Conservation (phyloP, 1,140 invertebrate species). For the Ceratoteleas bidentatus region DNA sequence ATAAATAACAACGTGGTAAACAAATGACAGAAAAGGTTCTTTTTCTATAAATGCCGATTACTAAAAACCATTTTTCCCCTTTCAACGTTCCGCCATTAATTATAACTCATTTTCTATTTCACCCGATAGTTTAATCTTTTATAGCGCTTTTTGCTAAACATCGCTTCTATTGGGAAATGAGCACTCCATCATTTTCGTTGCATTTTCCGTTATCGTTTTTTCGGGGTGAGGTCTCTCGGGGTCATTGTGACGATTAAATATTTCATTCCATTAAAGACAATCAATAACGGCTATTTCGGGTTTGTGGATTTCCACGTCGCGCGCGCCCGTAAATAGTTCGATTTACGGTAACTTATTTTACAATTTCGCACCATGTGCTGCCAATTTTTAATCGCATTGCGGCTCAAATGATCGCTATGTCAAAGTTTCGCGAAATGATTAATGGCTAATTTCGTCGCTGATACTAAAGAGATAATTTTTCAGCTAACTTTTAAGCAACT, state of each 20-base stretch:
- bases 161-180: not conserved
- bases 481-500: constrained; percentile 4
- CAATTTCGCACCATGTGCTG: not conserved
- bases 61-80: no score
- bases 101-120: no score
- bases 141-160: no score
- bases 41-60: no score
- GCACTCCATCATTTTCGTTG: not conserved
- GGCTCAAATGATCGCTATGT: not conserved
- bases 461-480: not conserved
- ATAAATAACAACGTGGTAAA: no score
- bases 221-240: not conserved
- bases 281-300: constrained; percentile 1
- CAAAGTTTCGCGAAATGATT: constrained; percentile 1
- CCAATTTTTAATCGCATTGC: not conserved
- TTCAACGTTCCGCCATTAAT: no score
- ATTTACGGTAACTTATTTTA: constrained; percentile 2
- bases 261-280: constrained; percentile 1
- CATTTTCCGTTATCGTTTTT: not conserved
- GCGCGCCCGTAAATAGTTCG: not conserved
- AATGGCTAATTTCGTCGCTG: not conserved
- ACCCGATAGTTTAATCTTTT: no score
- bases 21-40: no score
- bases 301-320: not conserved
- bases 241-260: constrained; percentile 8